Evolutionary conservation across 2,113 vertebrate genomes (phyloP).

Genomic region (Prietella phreatophila): DNA sequence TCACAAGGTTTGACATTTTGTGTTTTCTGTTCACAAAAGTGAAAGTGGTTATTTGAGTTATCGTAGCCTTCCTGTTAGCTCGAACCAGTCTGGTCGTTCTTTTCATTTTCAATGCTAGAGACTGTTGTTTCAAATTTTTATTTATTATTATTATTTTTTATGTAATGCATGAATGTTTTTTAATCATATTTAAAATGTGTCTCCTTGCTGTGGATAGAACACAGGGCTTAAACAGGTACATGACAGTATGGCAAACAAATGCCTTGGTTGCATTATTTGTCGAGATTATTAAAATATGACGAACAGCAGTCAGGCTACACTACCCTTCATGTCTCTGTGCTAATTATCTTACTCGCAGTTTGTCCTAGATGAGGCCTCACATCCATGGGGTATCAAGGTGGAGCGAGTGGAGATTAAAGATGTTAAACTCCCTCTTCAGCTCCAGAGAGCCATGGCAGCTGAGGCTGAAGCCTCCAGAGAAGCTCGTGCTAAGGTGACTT

Average conservation of each 20-base stretch:
- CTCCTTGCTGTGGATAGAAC: not conserved
- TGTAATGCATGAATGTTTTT: no score
- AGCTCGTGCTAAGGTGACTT: conserved; percentile 81
- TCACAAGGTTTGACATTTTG: not conserved
- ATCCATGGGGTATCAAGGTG: conserved; percentile 82
- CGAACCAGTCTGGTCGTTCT: no score
- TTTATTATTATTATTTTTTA: no score
- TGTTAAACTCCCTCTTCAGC: conserved; percentile 77
- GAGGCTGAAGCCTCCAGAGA: conserved; percentile 82
- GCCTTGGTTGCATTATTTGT: not conserved
- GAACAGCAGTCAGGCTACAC: not conserved
- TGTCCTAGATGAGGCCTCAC: conserved; percentile 73
- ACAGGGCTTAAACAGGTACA: not conserved
- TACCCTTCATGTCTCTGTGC: not conserved
- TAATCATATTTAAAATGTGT: no score
- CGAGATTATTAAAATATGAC: not conserved
- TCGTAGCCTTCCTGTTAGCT: not conserved
- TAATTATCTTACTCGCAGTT: conserved; percentile 62
- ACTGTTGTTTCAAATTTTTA: not conserved
- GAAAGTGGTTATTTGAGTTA: not conserved
- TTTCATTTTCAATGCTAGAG: not conserved
- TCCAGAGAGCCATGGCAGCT: conserved; percentile 86
- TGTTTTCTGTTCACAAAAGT: not conserved
- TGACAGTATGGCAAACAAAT: not conserved
- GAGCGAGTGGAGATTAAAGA: conserved; percentile 85